These are phyloP conservation scores for Coccyzus lansbergi DNA, from an alignment of 2,797 vertebrate species.

Conservation along the genomic window DNA sequence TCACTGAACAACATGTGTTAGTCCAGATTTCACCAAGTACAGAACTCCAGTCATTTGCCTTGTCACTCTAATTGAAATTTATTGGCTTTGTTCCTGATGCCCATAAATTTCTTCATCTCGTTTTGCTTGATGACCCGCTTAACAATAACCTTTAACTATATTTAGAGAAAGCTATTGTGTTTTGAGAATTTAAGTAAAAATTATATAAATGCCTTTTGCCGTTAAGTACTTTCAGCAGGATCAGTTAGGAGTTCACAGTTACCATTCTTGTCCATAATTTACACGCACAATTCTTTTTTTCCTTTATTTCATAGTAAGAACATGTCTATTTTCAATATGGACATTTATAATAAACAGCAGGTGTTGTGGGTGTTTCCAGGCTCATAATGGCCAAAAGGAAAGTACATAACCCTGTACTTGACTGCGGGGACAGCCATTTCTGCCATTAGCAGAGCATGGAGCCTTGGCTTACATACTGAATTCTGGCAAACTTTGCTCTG, in stretches of 20 bases:
- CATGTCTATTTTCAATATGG: neutral
- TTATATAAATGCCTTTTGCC: neutral
- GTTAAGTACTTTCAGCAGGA: neutral
- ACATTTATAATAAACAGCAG: conserved; percentile 68
- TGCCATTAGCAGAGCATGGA: conserved; percentile 65
- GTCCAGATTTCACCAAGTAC: rapidly evolving
- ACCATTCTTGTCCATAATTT: neutral
- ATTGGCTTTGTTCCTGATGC: conserved; percentile 10
- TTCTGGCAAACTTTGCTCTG: conserved; percentile 71
- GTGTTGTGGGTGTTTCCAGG: conserved; percentile 55
- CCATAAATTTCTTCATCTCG: neutral
- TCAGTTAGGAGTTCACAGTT: neutral
- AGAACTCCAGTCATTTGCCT: neutral
- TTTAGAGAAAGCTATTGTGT: neutral
- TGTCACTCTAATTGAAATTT: neutral
- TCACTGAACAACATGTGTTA: neutral
- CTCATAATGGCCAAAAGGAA: conserved; percentile 50
- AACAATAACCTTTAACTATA: neutral
- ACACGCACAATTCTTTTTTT: neutral
- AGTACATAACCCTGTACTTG: conserved; percentile 59
- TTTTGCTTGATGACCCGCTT: neutral
- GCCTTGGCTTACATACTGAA: conserved; percentile 62
- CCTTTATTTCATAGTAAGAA: neutral
- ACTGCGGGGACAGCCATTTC: conserved; percentile 62
- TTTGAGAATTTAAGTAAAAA: neutral